Conservation (phyloP, 1,140 invertebrate genomes). For the Anastatus disparis region DNA sequence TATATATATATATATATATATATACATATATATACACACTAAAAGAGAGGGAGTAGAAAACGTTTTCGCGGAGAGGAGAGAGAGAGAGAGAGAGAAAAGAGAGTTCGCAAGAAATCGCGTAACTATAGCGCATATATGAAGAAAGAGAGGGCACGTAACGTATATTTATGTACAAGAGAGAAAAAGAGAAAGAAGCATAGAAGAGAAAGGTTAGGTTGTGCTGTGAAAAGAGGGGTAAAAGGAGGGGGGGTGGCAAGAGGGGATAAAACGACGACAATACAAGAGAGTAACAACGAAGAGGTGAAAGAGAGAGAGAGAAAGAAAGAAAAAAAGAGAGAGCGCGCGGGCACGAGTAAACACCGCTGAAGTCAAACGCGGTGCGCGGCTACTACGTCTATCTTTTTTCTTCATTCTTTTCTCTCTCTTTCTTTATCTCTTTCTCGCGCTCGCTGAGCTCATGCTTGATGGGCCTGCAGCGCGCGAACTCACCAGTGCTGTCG, state of each 20-base stretch:
- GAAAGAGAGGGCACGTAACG: not conserved
- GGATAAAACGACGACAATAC: too few relatives aligned
- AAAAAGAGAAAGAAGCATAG: conserved; percentile 19
- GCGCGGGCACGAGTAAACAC: conserved; percentile 64
- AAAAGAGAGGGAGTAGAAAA: too few relatives aligned
- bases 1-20: too few relatives aligned
- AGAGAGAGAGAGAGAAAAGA: conserved; percentile 30
- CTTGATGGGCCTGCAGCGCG: not conserved
- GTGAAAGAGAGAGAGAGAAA: conserved; percentile 31
- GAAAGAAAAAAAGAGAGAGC: too few relatives aligned
- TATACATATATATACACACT: too few relatives aligned
- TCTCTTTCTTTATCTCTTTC: conserved; percentile 2
- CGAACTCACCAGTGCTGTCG: conserved; percentile 27
- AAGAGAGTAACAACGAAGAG: conserved; percentile 6
- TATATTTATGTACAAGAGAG: too few relatives aligned
- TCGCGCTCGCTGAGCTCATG: not conserved
- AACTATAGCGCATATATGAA: not conserved
- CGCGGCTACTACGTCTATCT: conserved; percentile 24
- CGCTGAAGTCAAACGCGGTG: conserved; percentile 64
- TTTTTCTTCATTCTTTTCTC: not conserved
- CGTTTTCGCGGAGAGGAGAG: not conserved
- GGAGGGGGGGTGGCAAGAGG: too few relatives aligned
- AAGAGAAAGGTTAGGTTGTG: conserved; percentile 20
- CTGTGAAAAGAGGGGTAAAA: too few relatives aligned
- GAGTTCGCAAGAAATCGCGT: conserved; percentile 8